These are phyloP conservation scores for Parapsyche elsis DNA, from an alignment of 1,140 invertebrate genomes.

Conservation along the genomic window DNA sequence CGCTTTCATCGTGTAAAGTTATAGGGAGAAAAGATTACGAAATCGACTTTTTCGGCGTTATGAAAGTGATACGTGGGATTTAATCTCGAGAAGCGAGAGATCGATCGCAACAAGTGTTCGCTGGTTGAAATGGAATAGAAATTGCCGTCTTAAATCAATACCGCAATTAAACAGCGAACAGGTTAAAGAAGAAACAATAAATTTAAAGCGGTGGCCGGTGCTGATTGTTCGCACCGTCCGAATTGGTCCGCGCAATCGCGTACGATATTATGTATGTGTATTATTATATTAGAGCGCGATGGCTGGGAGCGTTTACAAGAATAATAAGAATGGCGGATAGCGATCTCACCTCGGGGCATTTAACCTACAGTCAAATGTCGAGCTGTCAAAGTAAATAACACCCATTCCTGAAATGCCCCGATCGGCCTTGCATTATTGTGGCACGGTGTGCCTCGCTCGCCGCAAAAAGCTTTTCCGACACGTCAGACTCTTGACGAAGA, in stretches of 20 bases:
- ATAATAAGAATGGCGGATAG: slow-evolving; percentile 12
- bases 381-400: slow-evolving; percentile 44
- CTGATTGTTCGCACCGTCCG: too few relatives aligned
- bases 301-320: background rate
- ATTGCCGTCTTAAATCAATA: background rate
- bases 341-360: slow-evolving; percentile 27
- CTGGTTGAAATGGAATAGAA: background rate
- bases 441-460: background rate
- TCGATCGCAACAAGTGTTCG: background rate
- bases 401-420: slow-evolving; percentile 33
- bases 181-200: too few relatives aligned
- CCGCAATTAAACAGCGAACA: background rate
- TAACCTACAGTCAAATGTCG: slow-evolving; percentile 41
- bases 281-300: background rate
- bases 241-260: too few relatives aligned
- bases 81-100: background rate
- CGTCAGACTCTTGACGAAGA: slow-evolving; percentile 32
- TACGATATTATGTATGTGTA: too few relatives aligned
- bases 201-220: too few relatives aligned
- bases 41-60: background rate
- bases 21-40: slow-evolving; percentile 3
- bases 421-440: slow-evolving; percentile 42
- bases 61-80: slow-evolving; percentile 12
- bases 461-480: slow-evolving; percentile 44
- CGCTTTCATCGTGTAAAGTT: background rate